A percentile compares a stretch with the other conserved stretches of the same genome.
These are phyloP conservation scores for Poeciliopsis infans DNA, from an alignment of 2,797 vertebrate genomes.

Conservation along the genomic window DNA sequence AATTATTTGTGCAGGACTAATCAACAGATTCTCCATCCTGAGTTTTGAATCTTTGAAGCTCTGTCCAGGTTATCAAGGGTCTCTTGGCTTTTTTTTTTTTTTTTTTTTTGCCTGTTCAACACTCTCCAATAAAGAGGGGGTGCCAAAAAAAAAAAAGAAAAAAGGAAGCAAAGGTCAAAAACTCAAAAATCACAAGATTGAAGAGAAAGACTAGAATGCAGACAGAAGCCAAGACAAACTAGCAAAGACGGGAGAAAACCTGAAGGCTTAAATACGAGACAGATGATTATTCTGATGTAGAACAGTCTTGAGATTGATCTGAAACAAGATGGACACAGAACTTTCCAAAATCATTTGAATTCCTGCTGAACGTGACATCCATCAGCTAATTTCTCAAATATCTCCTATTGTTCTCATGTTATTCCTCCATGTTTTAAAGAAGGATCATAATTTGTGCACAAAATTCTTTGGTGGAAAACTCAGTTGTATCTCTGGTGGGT, in stretches of 20 bases:
- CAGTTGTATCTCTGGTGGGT: not conserved
- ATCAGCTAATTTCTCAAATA: not conserved
- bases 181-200: not conserved
- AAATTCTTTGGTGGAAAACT: slow-evolving; percentile 14
- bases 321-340: not conserved
- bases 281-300: not conserved
- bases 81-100: not conserved
- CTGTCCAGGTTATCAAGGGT: not conserved
- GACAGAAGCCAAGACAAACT: too few relatives aligned
- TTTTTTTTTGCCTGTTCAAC: not conserved
- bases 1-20: not conserved
- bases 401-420: not conserved
- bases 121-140: not conserved
- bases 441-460: not conserved
- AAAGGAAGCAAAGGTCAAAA: not conserved
- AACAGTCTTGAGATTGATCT: not conserved
- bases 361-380: not conserved
- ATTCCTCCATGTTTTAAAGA: not conserved
- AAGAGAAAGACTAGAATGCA: too few relatives aligned
- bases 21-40: not conserved
- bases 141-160: too few relatives aligned
- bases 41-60: not conserved
- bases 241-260: not conserved
- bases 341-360: not conserved
- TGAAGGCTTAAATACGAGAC: not conserved